Base-by-base conservation (phyloP, 2,797 vertebrate species). In the Darevskia nairensis region DNA sequence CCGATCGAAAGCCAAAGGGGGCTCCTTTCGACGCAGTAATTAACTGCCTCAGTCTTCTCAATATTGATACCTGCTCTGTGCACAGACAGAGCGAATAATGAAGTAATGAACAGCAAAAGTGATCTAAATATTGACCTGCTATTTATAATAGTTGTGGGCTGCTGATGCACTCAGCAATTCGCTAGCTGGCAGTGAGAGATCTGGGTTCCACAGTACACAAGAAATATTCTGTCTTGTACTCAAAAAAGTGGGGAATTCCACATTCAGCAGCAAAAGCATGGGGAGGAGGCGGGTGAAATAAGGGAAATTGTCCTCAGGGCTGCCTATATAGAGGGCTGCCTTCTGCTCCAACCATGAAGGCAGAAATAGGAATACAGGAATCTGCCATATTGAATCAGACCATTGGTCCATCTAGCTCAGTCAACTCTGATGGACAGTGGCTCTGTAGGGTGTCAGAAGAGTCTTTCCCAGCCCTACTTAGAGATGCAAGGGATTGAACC, bases 21-120 rank as follows among this genome's bases (percentile, higher is more conserved):
- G 90, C 92, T 92, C 50, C 80, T 91, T 94, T 83, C 88, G 6
- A 90, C 84, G 84, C 80, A 55, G 89, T 93, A 90, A 96, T 94
- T 93, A 96, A 94, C 94, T 78, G 86, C 92, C 94, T 29, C 3
- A 0, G 93, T 93, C 91, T 82, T 90, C 91, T 87, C 25, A 0
- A 71, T 90, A 95, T 96, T 90, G 59, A 96, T 94, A 94, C 91
- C 91, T 75, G 39, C 91, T 92, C 25, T 75, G 82, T 86, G 92
- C 90, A 92, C 96, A 95, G 95, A 89, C 95, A 97, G 96, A 90
- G 96, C 98, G 94, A 89, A 98, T 95, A 95, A 95, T 96, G 96
- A 90, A 96, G 97, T 97, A 97, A 98, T 96, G 97, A 98, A 98
- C 98, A 98, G 98, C 97, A 97, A 97, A 98, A 98, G 96, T 94